Conservation (phyloP, 35 echinoderm and acorn worm species). For the Amphiura filiformis region DNA sequence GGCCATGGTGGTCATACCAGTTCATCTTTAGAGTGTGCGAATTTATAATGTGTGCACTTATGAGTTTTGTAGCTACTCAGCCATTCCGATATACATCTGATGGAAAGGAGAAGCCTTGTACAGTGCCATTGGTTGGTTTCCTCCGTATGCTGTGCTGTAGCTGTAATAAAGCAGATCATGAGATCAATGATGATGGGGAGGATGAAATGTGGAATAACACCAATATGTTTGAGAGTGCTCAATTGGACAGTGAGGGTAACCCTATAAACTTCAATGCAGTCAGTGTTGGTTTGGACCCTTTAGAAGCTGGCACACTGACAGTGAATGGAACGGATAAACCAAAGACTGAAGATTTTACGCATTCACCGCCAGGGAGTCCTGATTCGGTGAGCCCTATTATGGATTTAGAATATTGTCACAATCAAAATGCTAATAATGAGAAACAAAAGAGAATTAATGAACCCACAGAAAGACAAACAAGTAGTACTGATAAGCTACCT, state of each 20-base stretch:
- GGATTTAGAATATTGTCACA: not conserved
- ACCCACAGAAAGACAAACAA: too few species aligned
- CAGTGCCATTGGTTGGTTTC: not conserved
- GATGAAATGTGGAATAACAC: not conserved
- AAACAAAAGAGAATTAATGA: not conserved
- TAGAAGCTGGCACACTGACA: not conserved
- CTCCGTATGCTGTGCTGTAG: not conserved
- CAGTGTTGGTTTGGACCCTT: not conserved
- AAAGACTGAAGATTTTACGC: not conserved
- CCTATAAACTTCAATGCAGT: not conserved
- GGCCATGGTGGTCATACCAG: conserved; percentile 96
- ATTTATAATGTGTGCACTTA: conserved; percentile 87
- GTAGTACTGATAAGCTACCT: too few species aligned
- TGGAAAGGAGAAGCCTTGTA: conserved; percentile 61
- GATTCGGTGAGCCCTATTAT: not conserved
- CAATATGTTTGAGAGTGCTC: not conserved
- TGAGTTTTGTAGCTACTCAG: conserved; percentile 98
- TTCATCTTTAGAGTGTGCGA: conserved; percentile 71
- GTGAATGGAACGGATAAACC: not conserved
- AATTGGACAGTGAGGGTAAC: not conserved
- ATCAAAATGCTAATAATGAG: not conserved
- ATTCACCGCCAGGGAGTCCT: not conserved
- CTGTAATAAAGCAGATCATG: not conserved
- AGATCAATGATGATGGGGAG: not conserved
- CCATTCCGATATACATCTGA: conserved; percentile 81